phyloP scores from a whole-genome alignment of 2,797 vertebrate genomes.

The Gallinago stenura region DNA sequence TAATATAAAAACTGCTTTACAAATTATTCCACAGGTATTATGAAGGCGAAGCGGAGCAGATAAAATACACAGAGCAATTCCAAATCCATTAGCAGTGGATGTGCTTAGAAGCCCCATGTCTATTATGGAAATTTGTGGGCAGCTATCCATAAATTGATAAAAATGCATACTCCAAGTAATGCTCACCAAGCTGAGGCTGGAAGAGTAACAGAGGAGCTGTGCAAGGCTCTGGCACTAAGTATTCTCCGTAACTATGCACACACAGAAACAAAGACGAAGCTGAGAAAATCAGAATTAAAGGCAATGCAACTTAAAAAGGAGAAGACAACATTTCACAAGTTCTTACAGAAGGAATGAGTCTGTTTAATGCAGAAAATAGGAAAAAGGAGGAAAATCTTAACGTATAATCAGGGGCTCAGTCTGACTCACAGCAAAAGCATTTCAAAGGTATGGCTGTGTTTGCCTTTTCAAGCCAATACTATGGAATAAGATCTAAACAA shows the following conservation, averaged over 20 bases:
- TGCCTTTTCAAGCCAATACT: background rate
- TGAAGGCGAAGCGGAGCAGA: background rate
- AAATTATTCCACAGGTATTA: background rate
- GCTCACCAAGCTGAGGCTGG: background rate
- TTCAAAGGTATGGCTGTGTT: background rate
- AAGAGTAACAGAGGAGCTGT: background rate
- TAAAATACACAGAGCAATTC: background rate
- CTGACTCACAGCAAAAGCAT: background rate
- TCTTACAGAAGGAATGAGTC: background rate
- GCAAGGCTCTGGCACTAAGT: background rate
- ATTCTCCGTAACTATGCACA: background rate
- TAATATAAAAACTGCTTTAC: slow-evolving; percentile 2
- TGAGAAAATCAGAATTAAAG: background rate
- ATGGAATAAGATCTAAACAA: background rate
- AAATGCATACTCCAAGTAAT: background rate
- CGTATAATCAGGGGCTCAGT: background rate
- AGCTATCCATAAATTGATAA: slow-evolving; percentile 28
- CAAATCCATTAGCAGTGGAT: background rate
- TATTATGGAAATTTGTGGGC: background rate
- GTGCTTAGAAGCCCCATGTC: background rate
- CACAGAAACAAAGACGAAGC: background rate
- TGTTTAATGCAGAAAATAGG: background rate
- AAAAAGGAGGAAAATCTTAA: background rate
- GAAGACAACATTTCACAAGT: background rate
- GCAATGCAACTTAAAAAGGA: background rate